These are phyloP conservation scores for Gila robusta DNA, from an alignment of 2,797 vertebrate genomes.

Conservation along the genomic window DNA sequence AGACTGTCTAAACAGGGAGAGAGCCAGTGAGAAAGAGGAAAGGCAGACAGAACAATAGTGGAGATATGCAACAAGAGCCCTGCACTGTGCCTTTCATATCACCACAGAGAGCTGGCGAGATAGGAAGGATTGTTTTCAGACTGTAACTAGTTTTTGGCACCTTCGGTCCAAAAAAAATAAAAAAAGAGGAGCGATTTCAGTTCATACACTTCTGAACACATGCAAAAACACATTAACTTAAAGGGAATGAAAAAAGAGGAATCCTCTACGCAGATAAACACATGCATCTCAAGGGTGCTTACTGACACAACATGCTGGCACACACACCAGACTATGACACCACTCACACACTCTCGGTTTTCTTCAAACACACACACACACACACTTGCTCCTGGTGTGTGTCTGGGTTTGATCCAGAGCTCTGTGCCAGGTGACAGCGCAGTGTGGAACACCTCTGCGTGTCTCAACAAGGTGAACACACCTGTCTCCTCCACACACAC, in stretches of 20 bases:
- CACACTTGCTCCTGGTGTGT: conserved; percentile 39
- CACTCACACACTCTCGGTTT: conserved; percentile 41
- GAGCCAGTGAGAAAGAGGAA: conserved; percentile 58
- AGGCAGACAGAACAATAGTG: conserved; percentile 42
- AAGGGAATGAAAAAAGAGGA: conserved; percentile 22
- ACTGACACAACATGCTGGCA: conserved; percentile 48
- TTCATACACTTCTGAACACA: not conserved
- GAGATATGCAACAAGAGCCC: conserved; percentile 50
- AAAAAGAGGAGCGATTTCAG: not conserved
- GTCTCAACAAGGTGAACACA: conserved; percentile 54
- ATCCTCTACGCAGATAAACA: conserved; percentile 29
- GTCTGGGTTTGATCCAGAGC: conserved; percentile 54
- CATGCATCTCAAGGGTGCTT: conserved; percentile 44
- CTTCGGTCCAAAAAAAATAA: not conserved
- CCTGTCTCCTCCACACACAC: conserved; percentile 51
- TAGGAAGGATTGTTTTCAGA: conserved; percentile 19
- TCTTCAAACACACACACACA: conserved; percentile 20
- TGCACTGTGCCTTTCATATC: conserved; percentile 36
- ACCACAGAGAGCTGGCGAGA: conserved; percentile 20
- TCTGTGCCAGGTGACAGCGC: conserved; percentile 52
- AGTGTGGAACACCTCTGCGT: conserved; percentile 55
- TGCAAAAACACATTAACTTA: conserved; percentile 14
- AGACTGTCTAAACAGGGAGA: conserved; percentile 75
- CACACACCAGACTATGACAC: conserved; percentile 47
- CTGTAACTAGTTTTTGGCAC: conserved; percentile 34